Evolutionary conservation across 2,113 vertebrate species (phyloP).

Genomic region (Sander vitreus): DNA sequence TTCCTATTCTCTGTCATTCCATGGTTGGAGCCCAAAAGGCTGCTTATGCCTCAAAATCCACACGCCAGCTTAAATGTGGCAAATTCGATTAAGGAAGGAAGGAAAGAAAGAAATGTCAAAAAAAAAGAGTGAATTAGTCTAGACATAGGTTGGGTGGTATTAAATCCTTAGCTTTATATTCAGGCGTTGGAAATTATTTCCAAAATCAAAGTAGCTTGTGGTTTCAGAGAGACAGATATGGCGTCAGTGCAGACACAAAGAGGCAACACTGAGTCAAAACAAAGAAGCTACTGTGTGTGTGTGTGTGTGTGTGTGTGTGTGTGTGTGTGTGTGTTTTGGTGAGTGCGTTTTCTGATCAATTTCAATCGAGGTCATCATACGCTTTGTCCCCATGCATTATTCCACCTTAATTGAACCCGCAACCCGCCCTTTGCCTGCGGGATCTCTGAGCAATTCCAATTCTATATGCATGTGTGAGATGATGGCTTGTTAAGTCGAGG

Average conservation of each 20-base stretch:
- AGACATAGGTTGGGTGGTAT: slow-evolving; percentile 73
- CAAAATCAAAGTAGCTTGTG: slow-evolving; percentile 58
- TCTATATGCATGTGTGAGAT: slow-evolving; percentile 70
- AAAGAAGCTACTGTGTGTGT: slow-evolving; percentile 50
- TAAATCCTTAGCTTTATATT: slow-evolving; percentile 72
- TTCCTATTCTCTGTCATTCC: slow-evolving; percentile 70
- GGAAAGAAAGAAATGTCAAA: slow-evolving; percentile 73
- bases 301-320: neutral
- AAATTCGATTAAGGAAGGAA: slow-evolving; percentile 80
- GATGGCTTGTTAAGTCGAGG: slow-evolving; percentile 76
- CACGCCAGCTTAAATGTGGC: slow-evolving; percentile 75
- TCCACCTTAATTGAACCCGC: slow-evolving; percentile 77
- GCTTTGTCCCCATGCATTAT: slow-evolving; percentile 78
- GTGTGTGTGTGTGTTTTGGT: neutral
- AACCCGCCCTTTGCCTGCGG: slow-evolving; percentile 72
- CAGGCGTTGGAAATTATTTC: slow-evolving; percentile 51
- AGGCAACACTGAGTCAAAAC: slow-evolving; percentile 63
- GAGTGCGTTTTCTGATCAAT: slow-evolving; percentile 74
- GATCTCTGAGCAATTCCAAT: slow-evolving; percentile 63
- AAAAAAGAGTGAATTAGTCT: slow-evolving; percentile 76
- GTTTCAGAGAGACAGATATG: slow-evolving; percentile 38
- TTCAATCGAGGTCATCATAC: slow-evolving; percentile 73
- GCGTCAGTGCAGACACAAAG: slow-evolving; percentile 58
- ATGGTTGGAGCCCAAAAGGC: slow-evolving; percentile 73
- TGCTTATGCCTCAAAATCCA: slow-evolving; percentile 75